A percentile compares a stretch with the other conserved stretches of the same genome.
Conservation (phyloP, 1,140 invertebrate species). For the Leptinotarsa lineolata region DNA sequence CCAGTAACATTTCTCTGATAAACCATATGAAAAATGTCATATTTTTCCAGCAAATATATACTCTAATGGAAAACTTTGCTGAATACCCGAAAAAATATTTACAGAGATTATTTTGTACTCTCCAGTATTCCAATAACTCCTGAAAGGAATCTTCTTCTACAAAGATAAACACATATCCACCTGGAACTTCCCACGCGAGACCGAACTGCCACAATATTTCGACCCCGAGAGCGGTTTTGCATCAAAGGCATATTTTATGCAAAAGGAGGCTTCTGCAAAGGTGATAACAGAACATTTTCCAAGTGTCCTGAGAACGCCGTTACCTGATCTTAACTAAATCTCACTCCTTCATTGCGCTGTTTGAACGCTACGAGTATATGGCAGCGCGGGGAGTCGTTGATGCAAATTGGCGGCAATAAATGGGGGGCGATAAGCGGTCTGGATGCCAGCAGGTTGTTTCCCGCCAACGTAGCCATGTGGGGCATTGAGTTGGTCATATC, state of each 20-base stretch:
- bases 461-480: background rate
- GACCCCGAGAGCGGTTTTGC: conserved; percentile 4
- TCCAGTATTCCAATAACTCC: background rate
- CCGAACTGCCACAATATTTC: background rate
- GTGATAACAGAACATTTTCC: conserved; percentile 16
- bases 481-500: background rate
- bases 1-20: too few relatives aligned
- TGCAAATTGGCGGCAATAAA: conserved; percentile 9
- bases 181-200: background rate
- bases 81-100: too few relatives aligned
- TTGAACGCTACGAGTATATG: background rate
- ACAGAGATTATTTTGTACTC: too few relatives aligned
- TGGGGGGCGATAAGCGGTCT: background rate
- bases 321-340: conserved; percentile 19
- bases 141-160: background rate
- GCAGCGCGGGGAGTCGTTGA: conserved; percentile 8
- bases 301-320: conserved; percentile 4
- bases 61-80: too few relatives aligned
- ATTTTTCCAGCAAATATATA: too few relatives aligned
- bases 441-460: background rate
- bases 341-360: conserved; percentile 11
- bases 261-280: conserved; percentile 3
- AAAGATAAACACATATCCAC: background rate
- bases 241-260: conserved; percentile 19
- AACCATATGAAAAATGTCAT: too few relatives aligned